Percentiles rank a stretch among this genome's conserved stretches.
These are phyloP conservation scores for Craseonycteris thonglongyai DNA, from an alignment of 2,113 vertebrate species.

Conservation along the genomic window DNA sequence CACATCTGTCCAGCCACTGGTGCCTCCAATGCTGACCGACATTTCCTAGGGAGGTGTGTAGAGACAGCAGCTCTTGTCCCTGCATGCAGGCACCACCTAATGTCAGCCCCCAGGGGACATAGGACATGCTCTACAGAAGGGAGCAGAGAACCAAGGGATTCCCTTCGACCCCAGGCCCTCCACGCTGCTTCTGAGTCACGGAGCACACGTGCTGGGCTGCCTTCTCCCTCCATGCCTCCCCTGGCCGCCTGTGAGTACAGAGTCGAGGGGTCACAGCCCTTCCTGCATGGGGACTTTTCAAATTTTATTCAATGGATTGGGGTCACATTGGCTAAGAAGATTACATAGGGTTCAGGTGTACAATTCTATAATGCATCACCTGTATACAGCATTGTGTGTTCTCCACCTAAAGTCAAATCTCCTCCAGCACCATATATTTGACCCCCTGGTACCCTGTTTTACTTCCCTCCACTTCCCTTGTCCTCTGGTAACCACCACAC, in stretches of 20 bases:
- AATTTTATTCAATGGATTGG: no score
- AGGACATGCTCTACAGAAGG: rapidly evolving
- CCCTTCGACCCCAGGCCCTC: neutral
- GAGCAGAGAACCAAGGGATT: neutral
- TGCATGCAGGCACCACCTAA: neutral
- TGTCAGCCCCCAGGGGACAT: neutral
- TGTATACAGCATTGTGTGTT: no score
- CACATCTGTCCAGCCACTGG: no score
- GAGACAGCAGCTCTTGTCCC: neutral
- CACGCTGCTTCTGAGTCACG: neutral
- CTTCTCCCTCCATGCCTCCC: neutral
- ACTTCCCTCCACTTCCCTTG: no score
- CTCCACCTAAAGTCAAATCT: no score
- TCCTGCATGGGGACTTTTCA: neutral
- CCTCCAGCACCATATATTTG: no score
- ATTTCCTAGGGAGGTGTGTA: no score
- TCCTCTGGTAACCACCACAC: no score
- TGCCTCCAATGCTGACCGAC: neutral
- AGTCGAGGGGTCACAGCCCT: neutral
- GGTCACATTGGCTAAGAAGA: no score
- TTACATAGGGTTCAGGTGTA: no score
- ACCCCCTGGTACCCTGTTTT: no score
- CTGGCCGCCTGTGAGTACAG: neutral
- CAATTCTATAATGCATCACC: no score
- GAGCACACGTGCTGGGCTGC: rapidly evolving